A percentile compares a stretch with the other conserved stretches of the same genome.
Conservation (phyloP, 2,113 vertebrate genomes). For the Pterocles burchelli region DNA sequence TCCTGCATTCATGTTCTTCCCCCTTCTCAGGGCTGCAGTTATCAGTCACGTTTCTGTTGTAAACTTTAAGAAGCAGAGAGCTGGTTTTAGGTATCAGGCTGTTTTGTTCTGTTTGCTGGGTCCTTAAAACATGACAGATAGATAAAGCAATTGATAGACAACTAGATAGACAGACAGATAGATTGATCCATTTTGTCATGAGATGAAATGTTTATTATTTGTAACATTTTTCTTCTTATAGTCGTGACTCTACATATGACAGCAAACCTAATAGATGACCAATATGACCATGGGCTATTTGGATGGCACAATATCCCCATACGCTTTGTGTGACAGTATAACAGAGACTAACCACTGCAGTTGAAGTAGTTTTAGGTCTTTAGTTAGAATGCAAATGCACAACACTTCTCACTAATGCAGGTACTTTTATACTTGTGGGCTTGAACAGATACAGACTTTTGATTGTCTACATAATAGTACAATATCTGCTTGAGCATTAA, state of each 20-base stretch:
- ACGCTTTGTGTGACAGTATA: background rate
- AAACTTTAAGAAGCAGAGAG: background rate
- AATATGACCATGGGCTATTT: background rate
- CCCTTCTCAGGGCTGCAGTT: background rate
- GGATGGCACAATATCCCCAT: background rate
- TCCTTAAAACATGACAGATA: background rate
- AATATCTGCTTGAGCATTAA: background rate
- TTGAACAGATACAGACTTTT: background rate
- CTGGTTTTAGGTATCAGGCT: background rate
- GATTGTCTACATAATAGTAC: background rate
- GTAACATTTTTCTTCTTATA: background rate
- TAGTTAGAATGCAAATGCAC: background rate
- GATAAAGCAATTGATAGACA: background rate
- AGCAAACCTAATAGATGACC: background rate
- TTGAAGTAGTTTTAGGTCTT: background rate
- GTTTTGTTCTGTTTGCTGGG: background rate
- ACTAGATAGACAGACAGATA: background rate
- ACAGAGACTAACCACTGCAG: background rate
- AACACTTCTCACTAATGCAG: background rate
- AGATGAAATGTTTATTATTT: background rate
- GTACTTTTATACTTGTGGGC: background rate
- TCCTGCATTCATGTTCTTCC: background rate
- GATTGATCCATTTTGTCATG: background rate
- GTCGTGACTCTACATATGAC: background rate
- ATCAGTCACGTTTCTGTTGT: background rate